Conservation (phyloP, 64 coral and sea anemone species). For the Montipora sp. region DNA sequence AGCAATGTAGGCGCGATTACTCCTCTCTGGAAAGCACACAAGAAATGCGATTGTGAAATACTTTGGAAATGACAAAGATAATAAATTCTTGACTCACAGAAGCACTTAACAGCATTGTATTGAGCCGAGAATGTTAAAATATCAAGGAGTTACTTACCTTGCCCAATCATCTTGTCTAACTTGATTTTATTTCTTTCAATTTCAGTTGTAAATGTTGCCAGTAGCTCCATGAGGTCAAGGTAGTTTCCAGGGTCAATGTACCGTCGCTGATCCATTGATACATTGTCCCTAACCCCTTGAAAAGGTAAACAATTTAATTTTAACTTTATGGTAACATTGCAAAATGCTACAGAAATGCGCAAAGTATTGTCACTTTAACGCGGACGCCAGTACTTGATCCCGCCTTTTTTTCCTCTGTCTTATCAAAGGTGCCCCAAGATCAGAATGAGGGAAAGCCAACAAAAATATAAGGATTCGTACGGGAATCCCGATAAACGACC, state of each 20-base stretch:
- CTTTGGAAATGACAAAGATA: no score
- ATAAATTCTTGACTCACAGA: no score
- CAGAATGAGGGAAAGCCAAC: no score
- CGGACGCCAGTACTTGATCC: no score
- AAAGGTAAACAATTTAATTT: not conserved
- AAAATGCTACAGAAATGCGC: not conserved
- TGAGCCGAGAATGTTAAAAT: not conserved
- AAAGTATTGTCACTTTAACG: no score
- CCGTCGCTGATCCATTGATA: slow-evolving; percentile 40
- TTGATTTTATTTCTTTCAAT: slow-evolving; percentile 56
- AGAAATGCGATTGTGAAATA: no score
- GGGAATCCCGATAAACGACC: no score
- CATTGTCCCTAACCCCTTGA: not conserved
- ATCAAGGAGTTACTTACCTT: slow-evolving; percentile 43
- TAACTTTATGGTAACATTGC: not conserved
- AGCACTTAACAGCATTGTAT: not conserved
- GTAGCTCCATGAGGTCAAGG: slow-evolving; percentile 71
- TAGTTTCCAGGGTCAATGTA: slow-evolving; percentile 85
- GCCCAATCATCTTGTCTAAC: slow-evolving; percentile 77
- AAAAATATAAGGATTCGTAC: no score
- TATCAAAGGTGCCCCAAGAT: no score
- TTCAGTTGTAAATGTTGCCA: slow-evolving; percentile 69
- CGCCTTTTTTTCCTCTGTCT: no score
- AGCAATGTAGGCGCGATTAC: no score
- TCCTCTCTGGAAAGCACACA: no score